Evolutionary conservation across 2,797 vertebrate genomes (phyloP), one percentile per base, ranked within the genome.

Genomic region (Kryptolebias ocellatus): DNA sequence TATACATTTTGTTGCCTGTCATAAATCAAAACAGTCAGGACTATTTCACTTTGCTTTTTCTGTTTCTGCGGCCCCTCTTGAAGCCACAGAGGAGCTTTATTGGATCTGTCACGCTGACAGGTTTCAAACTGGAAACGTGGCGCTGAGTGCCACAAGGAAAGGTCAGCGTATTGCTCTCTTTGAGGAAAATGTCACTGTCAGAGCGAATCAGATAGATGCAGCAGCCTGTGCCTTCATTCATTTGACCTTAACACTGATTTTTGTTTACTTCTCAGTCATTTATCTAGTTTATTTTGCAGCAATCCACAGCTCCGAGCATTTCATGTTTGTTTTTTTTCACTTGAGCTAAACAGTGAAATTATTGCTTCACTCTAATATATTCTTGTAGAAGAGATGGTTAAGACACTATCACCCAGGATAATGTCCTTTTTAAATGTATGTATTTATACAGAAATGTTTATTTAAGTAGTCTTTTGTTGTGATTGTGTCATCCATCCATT

Each of bases 171-270:
- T 79, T 81, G 77, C 66, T 85, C 82, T 77, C 82, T 83, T 79
- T 85, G 85, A 84, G 79, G 76, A 56, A 88, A 89, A 90, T 89
- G 84, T 85, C 87, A 90, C 70, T 70, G 76, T 82, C 84, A 87
- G 51, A 81, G 59, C 66, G 70, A 81, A 67, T 85, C 79, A 76
- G 51, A 74, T 68, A 64, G 80, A 62, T n/a, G 20, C 64, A 69
- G 53, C 16, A 54, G 52, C 49, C 11, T 12, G 3, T n/a, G 51
- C 39, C 76, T 80, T 70, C 14, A 72, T 63, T 60, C 37, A 15
- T 67, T 66, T 76, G 50, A 82, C 67, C 46, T 72, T 49, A 66
- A 55, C 54, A 42, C 46, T 58, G 49, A 70, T 78, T 70, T 53
- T 60, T 77, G 8, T 67, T 29, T 34, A 9, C 28, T 17, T 68